These are phyloP conservation scores for Phthorimaea operculella DNA, from an alignment of 1,140 invertebrate genomes.

Conservation along the genomic window DNA sequence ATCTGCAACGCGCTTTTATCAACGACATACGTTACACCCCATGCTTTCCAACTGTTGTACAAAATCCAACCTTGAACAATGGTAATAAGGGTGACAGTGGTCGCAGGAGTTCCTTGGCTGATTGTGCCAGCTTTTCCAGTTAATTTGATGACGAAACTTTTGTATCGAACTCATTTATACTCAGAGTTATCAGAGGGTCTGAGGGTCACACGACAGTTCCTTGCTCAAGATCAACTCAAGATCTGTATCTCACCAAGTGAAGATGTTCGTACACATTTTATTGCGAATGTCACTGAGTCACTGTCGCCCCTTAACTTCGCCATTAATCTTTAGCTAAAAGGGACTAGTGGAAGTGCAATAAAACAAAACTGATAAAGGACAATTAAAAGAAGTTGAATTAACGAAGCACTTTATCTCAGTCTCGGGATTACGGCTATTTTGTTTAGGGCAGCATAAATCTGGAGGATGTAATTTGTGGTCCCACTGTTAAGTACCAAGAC, in stretches of 20 bases:
- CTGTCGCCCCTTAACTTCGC: neutral
- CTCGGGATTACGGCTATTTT: neutral
- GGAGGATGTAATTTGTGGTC: neutral
- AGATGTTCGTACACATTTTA: conserved; percentile 1
- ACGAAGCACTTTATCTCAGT: neutral
- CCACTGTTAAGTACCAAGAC: too few species aligned
- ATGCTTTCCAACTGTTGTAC: neutral
- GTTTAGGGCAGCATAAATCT: neutral
- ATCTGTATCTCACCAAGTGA: neutral
- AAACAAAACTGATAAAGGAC: neutral
- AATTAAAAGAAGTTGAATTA: conserved; percentile 1
- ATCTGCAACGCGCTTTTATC: conserved; percentile 38
- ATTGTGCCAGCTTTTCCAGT: conserved; percentile 36
- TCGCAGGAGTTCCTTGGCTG: neutral
- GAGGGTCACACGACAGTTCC: too few species aligned
- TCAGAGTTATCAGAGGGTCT: too few species aligned
- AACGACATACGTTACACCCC: conserved; percentile 30
- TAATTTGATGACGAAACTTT: conserved; percentile 60
- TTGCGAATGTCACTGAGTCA: neutral
- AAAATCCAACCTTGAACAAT: conserved; percentile 18
- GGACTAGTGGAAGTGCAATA: neutral
- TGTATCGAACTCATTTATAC: conserved; percentile 30
- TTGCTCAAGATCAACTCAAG: neutral
- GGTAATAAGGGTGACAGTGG: conserved; percentile 6
- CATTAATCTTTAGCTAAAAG: neutral